phyloP scores from a whole-genome alignment of 2,888 invertebrate species.

The Limnephilus auricula region DNA sequence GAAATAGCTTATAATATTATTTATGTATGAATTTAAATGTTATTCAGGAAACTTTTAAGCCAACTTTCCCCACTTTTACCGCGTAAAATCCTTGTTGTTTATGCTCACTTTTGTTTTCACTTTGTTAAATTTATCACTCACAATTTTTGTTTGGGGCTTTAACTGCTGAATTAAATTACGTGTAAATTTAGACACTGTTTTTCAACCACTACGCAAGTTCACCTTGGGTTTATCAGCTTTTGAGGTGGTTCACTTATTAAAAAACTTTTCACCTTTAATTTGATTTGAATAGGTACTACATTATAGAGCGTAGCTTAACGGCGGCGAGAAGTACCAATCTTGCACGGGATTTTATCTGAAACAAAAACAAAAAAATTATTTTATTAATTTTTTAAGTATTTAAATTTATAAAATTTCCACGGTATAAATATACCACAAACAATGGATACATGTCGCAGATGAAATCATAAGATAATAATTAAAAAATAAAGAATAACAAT shows the following conservation, averaged over 20 bases:
- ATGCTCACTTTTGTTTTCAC: neutral
- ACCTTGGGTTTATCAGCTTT: neutral
- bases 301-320: neutral
- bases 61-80: neutral
- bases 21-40: neutral
- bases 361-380: neutral
- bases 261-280: neutral
- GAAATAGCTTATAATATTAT: conserved; percentile 3
- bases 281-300: neutral
- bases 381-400: neutral
- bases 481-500: no score
- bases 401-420: no score
- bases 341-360: neutral
- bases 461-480: no score
- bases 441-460: no score
- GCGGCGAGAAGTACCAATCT: neutral
- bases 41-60: neutral
- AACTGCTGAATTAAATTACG: neutral
- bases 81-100: neutral
- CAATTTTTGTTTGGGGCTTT: neutral
- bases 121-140: neutral
- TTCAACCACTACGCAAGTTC: neutral
- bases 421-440: no score
- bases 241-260: neutral
- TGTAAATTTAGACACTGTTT: neutral